phyloP scores from a whole-genome alignment of 2,797 vertebrate species.

The Chaunax sp. region DNA sequence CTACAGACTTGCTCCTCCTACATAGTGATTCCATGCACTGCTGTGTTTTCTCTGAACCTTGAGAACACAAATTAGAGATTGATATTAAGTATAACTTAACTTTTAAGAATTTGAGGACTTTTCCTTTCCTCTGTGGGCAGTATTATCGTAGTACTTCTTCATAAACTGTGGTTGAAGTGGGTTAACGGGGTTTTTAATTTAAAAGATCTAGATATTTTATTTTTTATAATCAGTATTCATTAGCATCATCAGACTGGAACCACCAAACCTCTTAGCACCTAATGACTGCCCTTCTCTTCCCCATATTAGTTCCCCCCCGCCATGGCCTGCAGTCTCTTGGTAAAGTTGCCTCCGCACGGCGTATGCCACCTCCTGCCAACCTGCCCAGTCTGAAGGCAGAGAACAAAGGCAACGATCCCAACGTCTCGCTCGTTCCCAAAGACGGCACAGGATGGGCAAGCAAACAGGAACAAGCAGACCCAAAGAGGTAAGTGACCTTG shows the following conservation, averaged over 20 bases:
- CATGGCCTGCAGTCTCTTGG: conserved; percentile 99
- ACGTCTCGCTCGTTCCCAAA: conserved; percentile 96
- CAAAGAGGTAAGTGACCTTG: conserved; percentile 86
- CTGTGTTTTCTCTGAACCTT: conserved; percentile 43
- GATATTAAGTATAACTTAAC: conserved; percentile 48
- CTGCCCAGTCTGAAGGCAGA: conserved; percentile 98
- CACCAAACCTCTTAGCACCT: conserved; percentile 1
- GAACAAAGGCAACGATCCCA: conserved; percentile 99
- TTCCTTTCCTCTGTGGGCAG: conserved; percentile 25
- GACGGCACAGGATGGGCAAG: conserved; percentile 99
- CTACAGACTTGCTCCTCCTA: conserved; percentile 27
- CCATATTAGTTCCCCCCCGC: conserved; percentile 89
- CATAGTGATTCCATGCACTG: conserved; percentile 39
- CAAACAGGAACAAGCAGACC: conserved; percentile 96
- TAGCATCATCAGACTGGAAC: conserved; percentile 20
- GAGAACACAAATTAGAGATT: conserved; percentile 58
- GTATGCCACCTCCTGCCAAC: conserved; percentile 97
- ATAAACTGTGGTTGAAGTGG: conserved; percentile 41
- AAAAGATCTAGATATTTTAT: no score
- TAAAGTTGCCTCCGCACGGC: conserved; percentile 97
- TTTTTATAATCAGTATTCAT: conserved; percentile 18
- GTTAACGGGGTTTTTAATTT: no score
- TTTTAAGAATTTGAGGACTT: conserved; percentile 36
- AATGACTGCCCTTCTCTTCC: conserved; percentile 46
- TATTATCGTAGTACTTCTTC: no score